Evolutionary conservation across 2,113 vertebrate genomes (phyloP), one percentile per base, ranked within the genome.

Genomic region (Taxidea taxus): DNA sequence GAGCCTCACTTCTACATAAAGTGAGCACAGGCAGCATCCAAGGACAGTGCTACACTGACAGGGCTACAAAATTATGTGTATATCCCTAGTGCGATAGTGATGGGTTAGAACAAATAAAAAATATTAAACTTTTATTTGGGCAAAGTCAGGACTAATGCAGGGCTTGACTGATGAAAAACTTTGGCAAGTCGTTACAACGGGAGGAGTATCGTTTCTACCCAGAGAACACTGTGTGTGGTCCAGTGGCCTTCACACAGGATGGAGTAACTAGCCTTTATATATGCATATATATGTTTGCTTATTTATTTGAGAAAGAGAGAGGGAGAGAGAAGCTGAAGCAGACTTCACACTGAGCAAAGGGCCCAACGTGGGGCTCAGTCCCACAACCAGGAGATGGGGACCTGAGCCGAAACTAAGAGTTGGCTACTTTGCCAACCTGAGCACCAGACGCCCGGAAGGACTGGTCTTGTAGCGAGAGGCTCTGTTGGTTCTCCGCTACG

Each of bases 141-240:
- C 25, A 4, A 11, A 23, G 18, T 44, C 44, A 39, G n/a, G 25
- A 60, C 34, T 51, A 3, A 42, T 2, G 7, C 16, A 7, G 31
- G 39, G 64, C 16, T 27, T 12, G 34, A 31, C 56, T 3, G 1
- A 66, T 27, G 51, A 20, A 23, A 70, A 25, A 2, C 74, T 47
- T 47, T 7, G 47, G 49, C 23, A 13, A 1, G 3, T 44, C 1
- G 6, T 70, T 68, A 4, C 1, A 23, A 13, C 1, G 0, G 4
- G 9, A 49, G 12, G 72, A 31, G 27, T 47, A 2, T 16, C 3
- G 9, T 37, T 7, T 3, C 1, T 10, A 3, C 1, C 16, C n/a
- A 3, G 23, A 31, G 70, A 42, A 7, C n/a, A 1, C 23, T 2
- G 4, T 6, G 0, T 0, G 6, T 21, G 37, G 18, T 37, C 81